These are phyloP conservation scores for Paramormyrops kingsleyae DNA, from an alignment of 2,113 vertebrate species.

Conservation along the genomic window DNA sequence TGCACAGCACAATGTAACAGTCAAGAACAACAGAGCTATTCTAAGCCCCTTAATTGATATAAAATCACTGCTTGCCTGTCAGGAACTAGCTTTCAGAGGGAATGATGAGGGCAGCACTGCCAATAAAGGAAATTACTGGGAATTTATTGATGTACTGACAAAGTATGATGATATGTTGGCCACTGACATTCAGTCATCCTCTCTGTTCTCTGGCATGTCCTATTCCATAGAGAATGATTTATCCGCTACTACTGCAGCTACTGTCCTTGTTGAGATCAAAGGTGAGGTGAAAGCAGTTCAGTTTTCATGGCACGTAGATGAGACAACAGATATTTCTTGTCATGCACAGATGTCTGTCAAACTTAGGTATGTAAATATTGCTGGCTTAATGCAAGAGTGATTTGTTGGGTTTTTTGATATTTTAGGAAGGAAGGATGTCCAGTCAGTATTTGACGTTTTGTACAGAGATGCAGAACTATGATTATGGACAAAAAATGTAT, in stretches of 20 bases:
- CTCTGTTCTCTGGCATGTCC: background rate
- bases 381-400: background rate
- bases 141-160: background rate
- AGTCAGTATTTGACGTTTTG: background rate
- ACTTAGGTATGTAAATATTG: background rate
- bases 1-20: constrained; percentile 19
- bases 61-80: background rate
- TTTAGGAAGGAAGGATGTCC: background rate
- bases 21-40: constrained; percentile 54
- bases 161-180: background rate
- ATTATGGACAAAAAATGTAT: background rate
- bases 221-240: background rate
- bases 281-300: background rate
- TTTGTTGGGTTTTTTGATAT: background rate
- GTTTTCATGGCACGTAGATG: background rate
- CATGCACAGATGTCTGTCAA: background rate
- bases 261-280: background rate
- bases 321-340: background rate
- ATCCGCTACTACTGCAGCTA: background rate
- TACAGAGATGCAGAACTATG: background rate
- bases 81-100: background rate
- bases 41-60: background rate
- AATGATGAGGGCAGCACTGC: background rate
- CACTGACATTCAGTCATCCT: background rate
- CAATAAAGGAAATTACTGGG: background rate